Conservation (phyloP, 1,140 invertebrate genomes). For the Eciton burchellii region DNA sequence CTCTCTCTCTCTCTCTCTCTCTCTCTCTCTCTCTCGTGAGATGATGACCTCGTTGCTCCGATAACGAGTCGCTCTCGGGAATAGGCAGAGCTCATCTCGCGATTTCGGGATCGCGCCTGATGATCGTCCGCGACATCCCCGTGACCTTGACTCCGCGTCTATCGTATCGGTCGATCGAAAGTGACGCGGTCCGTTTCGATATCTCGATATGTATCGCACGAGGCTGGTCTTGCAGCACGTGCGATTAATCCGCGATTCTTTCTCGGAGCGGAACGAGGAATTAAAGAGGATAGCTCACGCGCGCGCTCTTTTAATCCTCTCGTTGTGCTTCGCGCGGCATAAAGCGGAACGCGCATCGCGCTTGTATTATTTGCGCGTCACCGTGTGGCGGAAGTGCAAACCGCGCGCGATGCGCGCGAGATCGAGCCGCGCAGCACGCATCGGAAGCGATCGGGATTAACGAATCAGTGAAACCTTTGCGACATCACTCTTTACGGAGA, state of each 20-base stretch:
- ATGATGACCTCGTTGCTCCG: background rate
- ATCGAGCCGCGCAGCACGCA: background rate
- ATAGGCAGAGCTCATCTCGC: background rate
- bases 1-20: background rate
- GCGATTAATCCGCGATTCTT: conserved; percentile 38
- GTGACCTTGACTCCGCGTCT: conserved; percentile 33
- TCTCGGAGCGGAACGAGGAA: conserved; percentile 18
- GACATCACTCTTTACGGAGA: too few species aligned
- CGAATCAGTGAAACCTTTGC: too few species aligned
- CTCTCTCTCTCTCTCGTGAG: background rate
- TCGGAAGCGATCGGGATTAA: background rate
- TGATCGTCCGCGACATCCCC: background rate
- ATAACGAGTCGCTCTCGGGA: background rate
- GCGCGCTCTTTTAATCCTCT: background rate
- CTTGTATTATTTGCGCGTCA: background rate
- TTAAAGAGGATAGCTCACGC: conserved; percentile 54
- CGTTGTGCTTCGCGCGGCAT: background rate
- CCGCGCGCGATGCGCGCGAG: background rate
- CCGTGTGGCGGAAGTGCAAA: background rate
- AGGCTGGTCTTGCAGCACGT: conserved; percentile 23
- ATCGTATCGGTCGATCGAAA: background rate
- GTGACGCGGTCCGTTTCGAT: background rate
- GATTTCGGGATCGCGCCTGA: background rate
- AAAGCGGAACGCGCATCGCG: background rate
- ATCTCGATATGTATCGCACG: background rate